A percentile compares a stretch with the other conserved stretches of the same genome.
These are phyloP conservation scores for Margarornis squamiger DNA, from an alignment of 2,797 vertebrate genomes.

Conservation along the genomic window DNA sequence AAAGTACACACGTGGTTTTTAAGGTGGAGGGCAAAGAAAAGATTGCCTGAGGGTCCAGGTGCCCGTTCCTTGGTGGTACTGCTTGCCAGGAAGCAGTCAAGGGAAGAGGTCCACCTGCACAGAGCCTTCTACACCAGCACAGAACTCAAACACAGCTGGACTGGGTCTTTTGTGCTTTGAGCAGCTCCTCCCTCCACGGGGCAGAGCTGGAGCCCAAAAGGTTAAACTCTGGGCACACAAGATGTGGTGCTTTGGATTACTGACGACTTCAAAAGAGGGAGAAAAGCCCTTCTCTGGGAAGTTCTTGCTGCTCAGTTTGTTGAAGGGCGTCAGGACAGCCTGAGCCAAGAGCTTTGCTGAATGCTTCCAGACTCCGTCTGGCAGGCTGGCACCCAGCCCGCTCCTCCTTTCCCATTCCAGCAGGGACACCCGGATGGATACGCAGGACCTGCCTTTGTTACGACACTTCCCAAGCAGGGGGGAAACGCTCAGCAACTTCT, in stretches of 20 bases:
- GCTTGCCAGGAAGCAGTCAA: background rate
- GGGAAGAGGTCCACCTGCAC: background rate
- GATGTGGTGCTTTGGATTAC: background rate
- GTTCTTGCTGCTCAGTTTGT: background rate
- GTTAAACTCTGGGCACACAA: background rate
- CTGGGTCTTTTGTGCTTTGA: background rate
- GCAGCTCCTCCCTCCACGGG: background rate
- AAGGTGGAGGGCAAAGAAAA: background rate
- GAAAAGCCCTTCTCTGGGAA: background rate
- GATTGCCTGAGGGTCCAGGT: background rate
- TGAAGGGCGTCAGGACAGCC: background rate
- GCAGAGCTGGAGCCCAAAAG: background rate
- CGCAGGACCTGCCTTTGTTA: background rate
- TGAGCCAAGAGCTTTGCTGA: slow-evolving; percentile 19
- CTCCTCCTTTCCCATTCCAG: background rate
- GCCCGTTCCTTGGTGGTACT: accelerated
- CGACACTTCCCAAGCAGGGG: background rate
- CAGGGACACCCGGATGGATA: background rate
- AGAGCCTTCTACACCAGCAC: background rate
- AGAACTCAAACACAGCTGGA: background rate
- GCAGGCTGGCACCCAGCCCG: background rate
- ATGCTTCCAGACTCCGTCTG: background rate
- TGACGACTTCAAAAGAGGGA: background rate
- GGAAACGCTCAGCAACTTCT: background rate
- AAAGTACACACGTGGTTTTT: accelerated